Conservation (phyloP, 64 coral and sea anemone genomes). For the Cladopsammia gracilis region DNA sequence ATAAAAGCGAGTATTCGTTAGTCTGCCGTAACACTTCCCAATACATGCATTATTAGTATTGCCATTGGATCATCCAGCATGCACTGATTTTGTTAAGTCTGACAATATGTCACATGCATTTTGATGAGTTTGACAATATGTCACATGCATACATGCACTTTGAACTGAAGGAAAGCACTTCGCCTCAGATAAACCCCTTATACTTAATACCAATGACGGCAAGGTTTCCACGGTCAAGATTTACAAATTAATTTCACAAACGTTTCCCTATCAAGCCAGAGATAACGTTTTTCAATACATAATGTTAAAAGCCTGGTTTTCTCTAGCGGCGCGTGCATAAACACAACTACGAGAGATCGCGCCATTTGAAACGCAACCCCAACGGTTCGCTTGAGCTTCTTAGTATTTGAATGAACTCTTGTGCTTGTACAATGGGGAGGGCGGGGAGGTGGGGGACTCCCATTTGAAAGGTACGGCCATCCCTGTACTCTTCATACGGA, state of each 20-base stretch:
- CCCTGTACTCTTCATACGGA: no score
- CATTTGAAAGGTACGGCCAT: no score
- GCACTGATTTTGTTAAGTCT: background rate
- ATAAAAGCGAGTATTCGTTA: background rate
- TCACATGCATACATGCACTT: background rate
- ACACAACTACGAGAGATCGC: no score
- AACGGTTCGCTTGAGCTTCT: no score
- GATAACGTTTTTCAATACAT: slow-evolving; percentile 36
- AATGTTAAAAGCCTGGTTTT: no score
- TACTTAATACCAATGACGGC: background rate
- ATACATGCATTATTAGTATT: background rate
- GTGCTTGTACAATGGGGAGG: no score
- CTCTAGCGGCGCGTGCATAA: no score
- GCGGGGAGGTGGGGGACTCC: no score
- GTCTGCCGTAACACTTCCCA: background rate
- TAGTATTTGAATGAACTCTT: no score
- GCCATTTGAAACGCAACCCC: no score
- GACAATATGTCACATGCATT: no score
- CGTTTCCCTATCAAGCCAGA: slow-evolving; percentile 63
- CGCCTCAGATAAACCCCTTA: background rate
- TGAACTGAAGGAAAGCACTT: background rate
- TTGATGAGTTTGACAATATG: no score
- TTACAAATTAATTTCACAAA: background rate
- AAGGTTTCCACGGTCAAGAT: background rate
- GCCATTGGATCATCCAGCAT: background rate